A percentile compares a stretch with the other conserved stretches of the same genome.
Conservation (phyloP, 2,797 vertebrate species). For the Paratrypauchen microcephalus region DNA sequence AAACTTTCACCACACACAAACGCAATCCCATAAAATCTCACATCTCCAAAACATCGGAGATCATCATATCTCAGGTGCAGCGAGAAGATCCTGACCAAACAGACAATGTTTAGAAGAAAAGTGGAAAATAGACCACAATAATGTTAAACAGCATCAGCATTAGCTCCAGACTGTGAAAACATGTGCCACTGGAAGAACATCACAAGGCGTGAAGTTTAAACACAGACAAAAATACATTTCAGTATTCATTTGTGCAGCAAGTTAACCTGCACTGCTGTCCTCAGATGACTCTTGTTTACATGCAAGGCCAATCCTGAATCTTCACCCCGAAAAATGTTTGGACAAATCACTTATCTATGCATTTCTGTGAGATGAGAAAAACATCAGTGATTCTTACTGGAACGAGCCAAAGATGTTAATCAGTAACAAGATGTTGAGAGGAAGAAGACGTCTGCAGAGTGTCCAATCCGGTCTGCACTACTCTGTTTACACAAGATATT, state of each 20-base stretch:
- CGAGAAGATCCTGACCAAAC: conserved; percentile 41
- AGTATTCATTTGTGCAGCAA: conserved; percentile 16
- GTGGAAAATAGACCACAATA: conserved; percentile 56
- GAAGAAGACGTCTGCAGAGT: conserved; percentile 49
- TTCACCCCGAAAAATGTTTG: conserved; percentile 27
- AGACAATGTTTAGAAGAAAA: conserved; percentile 41
- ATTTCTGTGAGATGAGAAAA: conserved; percentile 58
- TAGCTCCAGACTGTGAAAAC: conserved; percentile 56
- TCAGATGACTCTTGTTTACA: conserved; percentile 33
- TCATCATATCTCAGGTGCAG: conserved; percentile 47
- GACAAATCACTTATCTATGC: conserved; percentile 44
- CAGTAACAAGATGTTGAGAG: conserved; percentile 44
- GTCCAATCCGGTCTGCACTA: conserved; percentile 61
- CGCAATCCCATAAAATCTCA: conserved; percentile 20
- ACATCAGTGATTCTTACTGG: conserved; percentile 25
- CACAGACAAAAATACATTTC: conserved; percentile 49
- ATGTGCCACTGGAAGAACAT: conserved; percentile 58
- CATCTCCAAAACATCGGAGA: conserved; percentile 41
- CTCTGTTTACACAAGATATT: conserved; percentile 58
- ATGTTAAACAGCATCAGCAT: conserved; percentile 59
- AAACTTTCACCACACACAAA: conserved; percentile 25
- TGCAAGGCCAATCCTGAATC: conserved; percentile 14
- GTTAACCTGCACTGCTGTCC: conserved; percentile 21
- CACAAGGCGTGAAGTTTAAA: conserved; percentile 45
- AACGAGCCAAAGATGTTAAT: conserved; percentile 66